Evolutionary conservation across 2,113 vertebrate species (phyloP), one percentile per base, ranked within the genome.

Genomic region (Cygnus buccinator): DNA sequence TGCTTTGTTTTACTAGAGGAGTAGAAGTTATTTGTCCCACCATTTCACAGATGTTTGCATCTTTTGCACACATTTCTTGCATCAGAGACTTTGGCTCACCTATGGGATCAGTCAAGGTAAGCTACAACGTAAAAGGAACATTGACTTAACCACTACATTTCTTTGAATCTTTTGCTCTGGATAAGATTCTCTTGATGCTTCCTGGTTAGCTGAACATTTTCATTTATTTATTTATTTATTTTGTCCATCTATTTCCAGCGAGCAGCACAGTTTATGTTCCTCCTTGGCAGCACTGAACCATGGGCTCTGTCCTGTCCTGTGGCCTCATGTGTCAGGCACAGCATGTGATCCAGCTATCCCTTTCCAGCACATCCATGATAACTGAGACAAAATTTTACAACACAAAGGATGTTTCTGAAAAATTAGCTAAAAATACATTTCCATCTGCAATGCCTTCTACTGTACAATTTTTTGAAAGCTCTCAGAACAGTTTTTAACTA

Each of bases 51-150:
- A 48, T 48, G 43, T 84, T 91, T 81, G 25, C 90, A 54, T 81
- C 46, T 93, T 95, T 71, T 83, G 46, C 78, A 67, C 48, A 35
- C 26, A 54, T 70, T 95, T 96, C 54, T 57, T 57, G 43, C 70
- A 81, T 73, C 2, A 0, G 20, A 4, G 33, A 39, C 37, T 50
- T 91, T 81, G 85, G 58, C 82, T 93, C 44, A 65, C 26, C 17
- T 43, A 33, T 22, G 78, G n/a, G 58, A 90, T 83, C 78, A 68
- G 66, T 89, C 92, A 90, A 93, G 76, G 86, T 84, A 77, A 89
- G 88, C 84, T 94, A 81, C 66, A 84, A 93, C 82, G 90, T 75
- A 84, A 94, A 90, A 93, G 46, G 73, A 94, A 75, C 76, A 18
- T 81, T 81, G 33, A 68, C 57, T 90, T 89, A 87, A 78, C 43